Evolutionary conservation across 2,113 vertebrate genomes (phyloP), one percentile per base, ranked within the genome.

Genomic region (Candoia aspera): DNA sequence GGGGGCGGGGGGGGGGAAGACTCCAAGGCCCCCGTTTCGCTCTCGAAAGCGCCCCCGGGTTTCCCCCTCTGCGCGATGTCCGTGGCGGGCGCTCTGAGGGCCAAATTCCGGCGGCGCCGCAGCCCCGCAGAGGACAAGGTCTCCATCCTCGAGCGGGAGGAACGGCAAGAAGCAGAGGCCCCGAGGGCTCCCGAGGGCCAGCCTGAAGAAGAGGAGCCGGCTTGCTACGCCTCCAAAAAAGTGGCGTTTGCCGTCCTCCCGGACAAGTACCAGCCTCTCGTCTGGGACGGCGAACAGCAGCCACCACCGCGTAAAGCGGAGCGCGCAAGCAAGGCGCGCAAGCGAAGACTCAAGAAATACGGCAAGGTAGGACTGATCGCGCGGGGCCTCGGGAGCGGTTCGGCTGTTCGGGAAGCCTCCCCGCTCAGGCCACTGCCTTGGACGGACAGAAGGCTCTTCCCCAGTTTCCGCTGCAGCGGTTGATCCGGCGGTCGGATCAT

Each of bases 271-370:
- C 96, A 97, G 53, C 96, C 97, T 1, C 96, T 97, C 92, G 86
- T 85, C 6, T 89, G 93, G 8, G 89, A 93, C 17, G 91, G 91
- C 24, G 90, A 26, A 24, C 90, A 92, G 55, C 89, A 4, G 86
- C 92, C 97, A 92, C 91, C 79, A 1, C 92, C 37, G 21, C 92
- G 88, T 86, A n/a, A 68, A 53, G 62, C 89, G 0, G 86, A 23
- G n/a, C 95, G 95, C 93, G 90, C 86, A 84, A 92, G 64, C 90
- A 92, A 62, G 46, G 84, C 26, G 86, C 95, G 93, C 92, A 94
- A 92, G 59, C 95, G 92, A 91, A 96, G 96, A 93, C 97, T 97
- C 87, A 97, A 94, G 96, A 97, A 98, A 90, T 98, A 97, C 87
- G 94, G 97, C 92, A 97, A 98, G 97, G 98, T 98, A 94, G 94